Evolutionary conservation across 2,888 invertebrate species (phyloP).

Genomic region (Drosophila tanythrix): DNA sequence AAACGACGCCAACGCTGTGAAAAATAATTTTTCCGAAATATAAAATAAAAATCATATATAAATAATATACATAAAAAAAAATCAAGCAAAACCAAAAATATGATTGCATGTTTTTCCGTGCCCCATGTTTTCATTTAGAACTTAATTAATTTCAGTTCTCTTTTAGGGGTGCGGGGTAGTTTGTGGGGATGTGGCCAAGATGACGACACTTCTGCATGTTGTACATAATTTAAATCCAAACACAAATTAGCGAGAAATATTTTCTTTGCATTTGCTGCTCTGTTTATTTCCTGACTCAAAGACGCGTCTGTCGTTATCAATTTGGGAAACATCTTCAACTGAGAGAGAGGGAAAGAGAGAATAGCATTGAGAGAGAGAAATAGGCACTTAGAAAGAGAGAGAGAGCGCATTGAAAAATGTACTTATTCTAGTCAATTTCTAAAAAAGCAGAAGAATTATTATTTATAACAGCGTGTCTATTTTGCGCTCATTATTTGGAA

Average conservation of each 20-base stretch:
- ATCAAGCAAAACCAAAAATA: slow-evolving; percentile 9
- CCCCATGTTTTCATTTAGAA: slow-evolving; percentile 58
- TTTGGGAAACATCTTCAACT: slow-evolving; percentile 28
- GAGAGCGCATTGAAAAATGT: slow-evolving; percentile 12
- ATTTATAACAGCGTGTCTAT: slow-evolving; percentile 26
- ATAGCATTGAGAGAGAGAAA: background rate
- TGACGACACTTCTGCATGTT: slow-evolving; percentile 63
- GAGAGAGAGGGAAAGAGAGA: slow-evolving; percentile 4
- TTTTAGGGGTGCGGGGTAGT: background rate
- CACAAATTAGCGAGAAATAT: slow-evolving; percentile 64
- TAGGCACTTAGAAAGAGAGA: background rate
- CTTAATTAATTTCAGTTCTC: slow-evolving; percentile 61
- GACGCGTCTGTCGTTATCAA: slow-evolving; percentile 57
- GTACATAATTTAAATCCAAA: slow-evolving; percentile 70
- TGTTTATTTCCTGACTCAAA: slow-evolving; percentile 52
- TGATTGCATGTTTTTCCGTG: slow-evolving; percentile 44
- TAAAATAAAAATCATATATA: slow-evolving; percentile 60
- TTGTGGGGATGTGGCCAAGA: slow-evolving; percentile 17
- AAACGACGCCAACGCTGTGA: slow-evolving; percentile 46
- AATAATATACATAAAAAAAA: slow-evolving; percentile 59
- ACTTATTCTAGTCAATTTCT: slow-evolving; percentile 16
- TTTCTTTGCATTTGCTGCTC: slow-evolving; percentile 59
- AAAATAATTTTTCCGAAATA: slow-evolving; percentile 71
- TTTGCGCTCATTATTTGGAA: slow-evolving; percentile 5
- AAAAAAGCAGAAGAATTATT: slow-evolving; percentile 12